Evolutionary conservation across 2,797 vertebrate species (phyloP).

Genomic region (Melanotaenia trifasciata): DNA sequence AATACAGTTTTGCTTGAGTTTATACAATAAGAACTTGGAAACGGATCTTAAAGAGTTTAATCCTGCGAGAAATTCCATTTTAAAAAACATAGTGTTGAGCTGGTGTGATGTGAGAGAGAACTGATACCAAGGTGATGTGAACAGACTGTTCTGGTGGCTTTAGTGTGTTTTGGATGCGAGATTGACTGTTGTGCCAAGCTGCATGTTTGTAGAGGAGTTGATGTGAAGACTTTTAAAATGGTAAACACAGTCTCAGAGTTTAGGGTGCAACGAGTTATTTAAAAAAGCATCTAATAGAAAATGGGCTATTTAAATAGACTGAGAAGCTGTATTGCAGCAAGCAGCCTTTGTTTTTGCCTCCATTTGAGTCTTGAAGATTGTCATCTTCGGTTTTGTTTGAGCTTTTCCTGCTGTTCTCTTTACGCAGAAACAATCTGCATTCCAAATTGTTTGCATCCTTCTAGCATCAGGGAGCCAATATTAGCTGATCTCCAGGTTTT

Average conservation of each 20-base stretch:
- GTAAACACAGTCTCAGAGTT: neutral
- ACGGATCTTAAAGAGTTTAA: constrained; percentile 11
- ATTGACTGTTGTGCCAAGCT: constrained; percentile 29
- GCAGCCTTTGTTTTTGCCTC: constrained; percentile 14
- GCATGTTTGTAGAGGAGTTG: constrained; percentile 18
- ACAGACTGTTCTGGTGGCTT: constrained; percentile 11
- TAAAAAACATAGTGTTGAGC: neutral
- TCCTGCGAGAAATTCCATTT: constrained; percentile 2
- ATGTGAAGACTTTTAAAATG: constrained; percentile 21
- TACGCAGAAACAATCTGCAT: constrained; percentile 51
- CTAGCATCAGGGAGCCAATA: constrained; percentile 42
- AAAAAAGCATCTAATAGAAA: constrained; percentile 4
- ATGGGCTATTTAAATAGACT: constrained; percentile 27
- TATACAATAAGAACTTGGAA: neutral
- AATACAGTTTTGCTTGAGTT: constrained; percentile 1
- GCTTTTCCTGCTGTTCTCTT: constrained; percentile 48
- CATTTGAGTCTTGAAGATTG: constrained; percentile 42
- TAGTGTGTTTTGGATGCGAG: constrained; percentile 25
- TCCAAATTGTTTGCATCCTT: constrained; percentile 54
- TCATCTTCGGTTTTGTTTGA: constrained; percentile 54
- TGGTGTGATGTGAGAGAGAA: constrained; percentile 13
- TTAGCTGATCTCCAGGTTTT: constrained; percentile 52
- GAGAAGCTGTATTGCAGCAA: constrained; percentile 9
- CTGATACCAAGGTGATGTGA: constrained; percentile 11
- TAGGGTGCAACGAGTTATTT: constrained; percentile 7